phyloP scores from a whole-genome alignment of 2,113 vertebrate species.

The Etia nguti region DNA sequence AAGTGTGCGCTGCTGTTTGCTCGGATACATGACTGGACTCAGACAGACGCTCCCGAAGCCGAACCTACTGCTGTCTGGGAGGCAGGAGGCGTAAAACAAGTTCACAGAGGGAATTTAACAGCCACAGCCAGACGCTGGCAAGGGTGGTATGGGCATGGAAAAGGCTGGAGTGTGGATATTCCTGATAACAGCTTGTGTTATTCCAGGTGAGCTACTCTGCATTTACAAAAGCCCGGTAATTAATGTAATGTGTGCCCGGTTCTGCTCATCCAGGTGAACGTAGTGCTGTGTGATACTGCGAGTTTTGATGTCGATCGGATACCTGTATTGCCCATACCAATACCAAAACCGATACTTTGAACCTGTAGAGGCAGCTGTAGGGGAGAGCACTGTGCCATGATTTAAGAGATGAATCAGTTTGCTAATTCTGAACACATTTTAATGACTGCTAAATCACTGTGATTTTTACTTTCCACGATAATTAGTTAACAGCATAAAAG shows the following conservation, averaged over 20 bases:
- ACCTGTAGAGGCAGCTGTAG: background rate
- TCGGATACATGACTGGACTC: background rate
- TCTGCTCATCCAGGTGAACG: background rate
- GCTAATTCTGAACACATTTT: background rate
- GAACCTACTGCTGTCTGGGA: background rate
- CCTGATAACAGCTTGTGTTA: constrained; percentile 50
- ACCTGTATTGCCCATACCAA: background rate
- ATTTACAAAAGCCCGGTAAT: background rate
- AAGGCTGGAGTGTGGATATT: constrained; percentile 53
- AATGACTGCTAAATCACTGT: background rate
- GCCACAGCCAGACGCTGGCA: constrained; percentile 47
- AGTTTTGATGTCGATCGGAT: background rate
- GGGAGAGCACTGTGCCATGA: background rate
- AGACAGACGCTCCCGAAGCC: background rate
- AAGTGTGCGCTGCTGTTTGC: background rate
- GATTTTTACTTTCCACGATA: background rate
- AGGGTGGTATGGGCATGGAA: constrained; percentile 52
- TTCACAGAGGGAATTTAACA: constrained; percentile 24
- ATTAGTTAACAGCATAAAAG: background rate
- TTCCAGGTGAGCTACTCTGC: constrained; percentile 43
- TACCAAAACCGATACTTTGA: background rate
- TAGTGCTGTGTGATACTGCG: background rate
- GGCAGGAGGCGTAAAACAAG: background rate
- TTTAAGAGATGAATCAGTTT: background rate
- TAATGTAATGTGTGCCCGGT: background rate